Percentiles rank a stretch among this genome's conserved stretches.
Conservation (phyloP, 2,113 vertebrate species). For the Baryphthengus martii region DNA sequence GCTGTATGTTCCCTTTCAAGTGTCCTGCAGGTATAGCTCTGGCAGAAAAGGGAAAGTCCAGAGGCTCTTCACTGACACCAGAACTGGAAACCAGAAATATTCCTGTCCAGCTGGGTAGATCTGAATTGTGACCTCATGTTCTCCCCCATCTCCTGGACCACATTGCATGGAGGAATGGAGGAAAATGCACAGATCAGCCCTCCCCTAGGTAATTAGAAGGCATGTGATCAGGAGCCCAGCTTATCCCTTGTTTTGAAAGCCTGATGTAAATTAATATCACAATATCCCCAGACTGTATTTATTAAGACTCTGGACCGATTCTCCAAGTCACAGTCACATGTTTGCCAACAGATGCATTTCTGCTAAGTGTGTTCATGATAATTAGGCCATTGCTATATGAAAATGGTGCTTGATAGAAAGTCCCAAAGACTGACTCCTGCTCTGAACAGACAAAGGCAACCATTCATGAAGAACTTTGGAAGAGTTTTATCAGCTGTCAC, state of each 20-base stretch:
- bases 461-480: not conserved
- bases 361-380: no score
- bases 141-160: not conserved
- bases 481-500: not conserved
- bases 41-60: not conserved
- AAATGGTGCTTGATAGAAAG: not conserved
- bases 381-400: not conserved
- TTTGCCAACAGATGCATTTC: no score
- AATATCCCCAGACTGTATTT: not conserved
- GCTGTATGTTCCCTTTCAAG: not conserved
- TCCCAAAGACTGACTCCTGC: not conserved
- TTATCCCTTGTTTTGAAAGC: not conserved
- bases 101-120: not conserved
- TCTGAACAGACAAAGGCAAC: not conserved
- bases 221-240: not conserved
- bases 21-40: not conserved
- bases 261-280: not conserved
- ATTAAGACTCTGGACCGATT: not conserved
- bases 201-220: not conserved
- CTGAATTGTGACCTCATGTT: not conserved
- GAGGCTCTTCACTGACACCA: not conserved
- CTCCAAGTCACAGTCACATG: not conserved
- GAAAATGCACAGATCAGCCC: not conserved
- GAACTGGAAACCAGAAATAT: not conserved
- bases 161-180: rapidly evolving